Evolutionary conservation across 2,797 vertebrate genomes (phyloP).

Genomic region (Ptychadena robeensis): DNA sequence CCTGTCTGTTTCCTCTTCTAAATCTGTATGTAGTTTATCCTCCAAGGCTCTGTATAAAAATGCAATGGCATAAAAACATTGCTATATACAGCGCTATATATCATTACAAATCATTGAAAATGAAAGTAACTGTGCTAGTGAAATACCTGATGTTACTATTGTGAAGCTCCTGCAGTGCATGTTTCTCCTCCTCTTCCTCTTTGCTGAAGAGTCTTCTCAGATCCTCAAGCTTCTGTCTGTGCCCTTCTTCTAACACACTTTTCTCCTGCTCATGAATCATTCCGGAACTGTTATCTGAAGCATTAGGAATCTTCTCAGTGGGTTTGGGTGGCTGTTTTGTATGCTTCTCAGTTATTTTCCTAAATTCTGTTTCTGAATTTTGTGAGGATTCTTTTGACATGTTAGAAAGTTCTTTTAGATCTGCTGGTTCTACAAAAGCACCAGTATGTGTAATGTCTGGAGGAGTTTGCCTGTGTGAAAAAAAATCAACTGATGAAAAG

Average conservation of each 20-base stretch:
- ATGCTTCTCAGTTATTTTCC: background rate
- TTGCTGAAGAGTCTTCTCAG: conserved; percentile 9
- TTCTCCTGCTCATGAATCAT: background rate
- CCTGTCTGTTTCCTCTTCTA: conserved; percentile 5
- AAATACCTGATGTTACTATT: conserved; percentile 36
- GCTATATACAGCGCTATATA: too few species aligned
- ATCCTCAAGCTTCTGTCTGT: conserved; percentile 7
- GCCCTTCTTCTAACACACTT: conserved; percentile 12
- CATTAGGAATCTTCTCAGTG: background rate
- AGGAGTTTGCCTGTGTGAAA: background rate
- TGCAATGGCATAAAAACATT: background rate
- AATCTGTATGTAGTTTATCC: conserved; percentile 5
- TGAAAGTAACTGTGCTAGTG: background rate
- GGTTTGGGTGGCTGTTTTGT: background rate
- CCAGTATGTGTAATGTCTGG: background rate
- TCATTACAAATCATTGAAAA: background rate
- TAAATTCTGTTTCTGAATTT: background rate
- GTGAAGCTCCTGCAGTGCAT: background rate
- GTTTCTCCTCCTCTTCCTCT: conserved; percentile 30
- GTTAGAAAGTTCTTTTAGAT: background rate
- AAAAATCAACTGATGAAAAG: too few species aligned
- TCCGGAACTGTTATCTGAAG: background rate
- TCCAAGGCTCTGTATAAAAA: conserved; percentile 24
- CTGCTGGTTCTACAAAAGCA: background rate
- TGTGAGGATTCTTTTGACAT: background rate